Conservation (phyloP, 2,113 vertebrate species). For the rat (Rattus norvegicus) region GRCr8 NC_086025.1:133511501-133512000, state of each 20-base stretch:
- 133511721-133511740: background rate
- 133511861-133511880: background rate
- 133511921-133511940: background rate
- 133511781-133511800: background rate
- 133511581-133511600: background rate
- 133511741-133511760: background rate
- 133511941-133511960: background rate
- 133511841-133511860: background rate
- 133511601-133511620: background rate
- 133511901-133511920: background rate
- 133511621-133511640: conserved; percentile 3
- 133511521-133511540: conserved; percentile 25
- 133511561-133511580: background rate
- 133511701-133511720: background rate
- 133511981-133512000: background rate
- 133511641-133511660: conserved; percentile 6
- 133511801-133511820: background rate
- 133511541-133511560: conserved; percentile 20
- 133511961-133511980: too few species aligned
- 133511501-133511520: background rate
- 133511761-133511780: background rate
- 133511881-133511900: background rate
- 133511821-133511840: background rate
- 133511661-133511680: background rate
- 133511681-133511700: background rate